Conservation (phyloP, 2,888 invertebrate genomes). For the Thyatira batis region DNA sequence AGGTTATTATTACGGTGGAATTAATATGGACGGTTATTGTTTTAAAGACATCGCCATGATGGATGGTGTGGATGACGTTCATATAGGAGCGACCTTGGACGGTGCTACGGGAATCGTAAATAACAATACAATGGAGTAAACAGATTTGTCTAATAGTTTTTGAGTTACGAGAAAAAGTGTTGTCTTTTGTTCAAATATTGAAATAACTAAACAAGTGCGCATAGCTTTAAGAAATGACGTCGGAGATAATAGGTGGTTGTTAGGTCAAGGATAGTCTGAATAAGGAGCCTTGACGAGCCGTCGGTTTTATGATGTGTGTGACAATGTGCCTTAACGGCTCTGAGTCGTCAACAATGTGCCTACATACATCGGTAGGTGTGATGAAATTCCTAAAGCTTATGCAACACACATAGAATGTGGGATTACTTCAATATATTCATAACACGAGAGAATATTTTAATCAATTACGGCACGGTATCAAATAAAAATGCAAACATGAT, state of each 20-base stretch:
- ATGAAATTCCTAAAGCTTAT: constrained; percentile 14
- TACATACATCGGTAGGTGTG: constrained; percentile 25
- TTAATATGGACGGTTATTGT: constrained; percentile 74
- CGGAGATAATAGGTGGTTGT: constrained; percentile 10
- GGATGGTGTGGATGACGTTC: constrained; percentile 59
- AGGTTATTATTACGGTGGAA: constrained; percentile 70
- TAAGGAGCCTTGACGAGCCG: constrained; percentile 31
- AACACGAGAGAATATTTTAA: not conserved
- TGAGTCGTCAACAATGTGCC: constrained; percentile 37
- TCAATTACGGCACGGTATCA: not conserved
- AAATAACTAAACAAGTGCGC: constrained; percentile 18
- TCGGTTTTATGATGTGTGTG: constrained; percentile 36
- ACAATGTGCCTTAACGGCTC: constrained; percentile 38
- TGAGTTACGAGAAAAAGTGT: not conserved
- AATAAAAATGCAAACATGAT: not conserved
- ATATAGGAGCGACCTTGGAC: constrained; percentile 18
- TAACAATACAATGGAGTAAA: not conserved
- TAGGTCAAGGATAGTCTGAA: constrained; percentile 41
- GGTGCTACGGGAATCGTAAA: not conserved
- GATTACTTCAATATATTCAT: constrained; percentile 1
- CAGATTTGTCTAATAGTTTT: not conserved
- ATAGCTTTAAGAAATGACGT: constrained; percentile 8
- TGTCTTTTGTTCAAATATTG: constrained; percentile 1
- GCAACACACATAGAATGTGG: constrained; percentile 1
- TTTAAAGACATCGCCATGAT: constrained; percentile 73